These are phyloP conservation scores for Camelus dromedarius DNA, from an alignment of 2,113 vertebrate genomes.

Conservation along the genomic window DNA sequence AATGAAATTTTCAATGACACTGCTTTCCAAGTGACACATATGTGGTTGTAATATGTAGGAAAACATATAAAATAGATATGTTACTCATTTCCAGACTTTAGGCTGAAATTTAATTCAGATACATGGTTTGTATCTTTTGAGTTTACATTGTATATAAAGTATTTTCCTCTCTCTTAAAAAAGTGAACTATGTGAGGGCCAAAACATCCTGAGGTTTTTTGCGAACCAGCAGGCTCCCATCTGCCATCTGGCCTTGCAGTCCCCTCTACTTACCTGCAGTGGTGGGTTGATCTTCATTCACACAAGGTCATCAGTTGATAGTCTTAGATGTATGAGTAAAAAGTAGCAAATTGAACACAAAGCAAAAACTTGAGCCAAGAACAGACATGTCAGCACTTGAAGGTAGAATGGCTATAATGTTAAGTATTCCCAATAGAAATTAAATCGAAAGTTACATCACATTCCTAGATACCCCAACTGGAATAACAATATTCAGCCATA, in stretches of 20 bases:
- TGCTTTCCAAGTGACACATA: not conserved
- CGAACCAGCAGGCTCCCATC: not conserved
- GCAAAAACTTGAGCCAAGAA: constrained; percentile 30
- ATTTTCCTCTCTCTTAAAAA: not conserved
- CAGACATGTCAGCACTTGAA: not conserved
- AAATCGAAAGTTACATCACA: constrained; percentile 63
- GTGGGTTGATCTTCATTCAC: not conserved
- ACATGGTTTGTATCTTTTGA: not conserved
- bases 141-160: constrained; percentile 26
- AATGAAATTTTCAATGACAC: not conserved
- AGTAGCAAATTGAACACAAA: constrained; percentile 73
- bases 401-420: constrained; percentile 59
- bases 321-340: constrained; percentile 74
- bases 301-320: constrained; percentile 42
- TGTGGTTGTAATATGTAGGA: too few species aligned
- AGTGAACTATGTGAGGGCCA: constrained; percentile 22
- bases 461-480: constrained; percentile 56
- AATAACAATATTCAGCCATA: constrained; percentile 67
- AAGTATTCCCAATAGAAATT: constrained; percentile 66
- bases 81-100: not conserved
- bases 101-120: not conserved
- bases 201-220: not conserved
- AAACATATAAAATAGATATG: not conserved
- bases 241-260: not conserved
- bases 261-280: constrained; percentile 33